Evolutionary conservation across 2,888 invertebrate species (phyloP), one percentile per base, ranked within the genome.

Genomic region (Netelia melanura): DNA sequence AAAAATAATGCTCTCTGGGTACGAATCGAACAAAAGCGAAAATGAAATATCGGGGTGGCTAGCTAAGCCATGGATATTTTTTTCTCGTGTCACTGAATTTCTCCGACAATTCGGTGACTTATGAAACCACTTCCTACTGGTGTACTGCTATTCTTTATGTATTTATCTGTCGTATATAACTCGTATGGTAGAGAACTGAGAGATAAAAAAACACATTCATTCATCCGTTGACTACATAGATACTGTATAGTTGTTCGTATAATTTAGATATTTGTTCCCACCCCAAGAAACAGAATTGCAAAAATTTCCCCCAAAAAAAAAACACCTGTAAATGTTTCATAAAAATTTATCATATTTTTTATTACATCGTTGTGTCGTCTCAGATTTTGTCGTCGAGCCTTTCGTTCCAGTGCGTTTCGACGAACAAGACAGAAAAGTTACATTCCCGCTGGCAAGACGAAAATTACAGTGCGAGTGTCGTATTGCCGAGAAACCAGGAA

Each of bases 21-120:
- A 92, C 91, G 88, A 91, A 93, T 93, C 93, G 93, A 93, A 93
- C 93, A 93, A 93, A 93, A 93, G 93, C n/a, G 30, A 30, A n/a
- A 90, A 91, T 93, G 93, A 93, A 93, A 92, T 93, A 89, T 88
- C 90, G 89, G 89, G 87, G 56, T 65, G 67, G 87, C 38, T 38
- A 38, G 88, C 88, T 86, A 86, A 88, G 84, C 52, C 21, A 21
- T 21, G 30, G 30, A 3, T 30, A 3, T 30, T 30, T 30, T 30
- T 30, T 58, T 48, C 30, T 54, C 78, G 61, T 68, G 62, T 70
- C 58, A 72, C 65, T 56, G 72, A 80, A 79, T 83, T 79, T 91
- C 90, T 88, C 85, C 89, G 84, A 85, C 88, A 86, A 87, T 89
- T 88, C 89, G 89, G 90, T 93, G 92, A 93, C 92, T 93, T 92